These are phyloP conservation scores for Drosophila seguyi DNA, from an alignment of 1,140 invertebrate species.

Conservation along the genomic window DNA sequence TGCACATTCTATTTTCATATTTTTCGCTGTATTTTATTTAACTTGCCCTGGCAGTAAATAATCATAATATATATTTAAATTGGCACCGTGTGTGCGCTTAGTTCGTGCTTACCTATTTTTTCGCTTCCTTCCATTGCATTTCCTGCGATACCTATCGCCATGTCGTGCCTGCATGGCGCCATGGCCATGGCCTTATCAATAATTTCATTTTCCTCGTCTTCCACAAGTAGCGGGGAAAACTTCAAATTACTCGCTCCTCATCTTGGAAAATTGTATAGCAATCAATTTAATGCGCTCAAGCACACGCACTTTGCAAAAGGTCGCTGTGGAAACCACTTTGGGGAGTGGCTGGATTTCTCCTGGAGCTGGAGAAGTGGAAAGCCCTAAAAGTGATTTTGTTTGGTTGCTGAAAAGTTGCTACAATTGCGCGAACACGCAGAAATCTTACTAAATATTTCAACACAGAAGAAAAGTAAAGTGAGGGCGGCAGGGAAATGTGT, in stretches of 20 bases:
- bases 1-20: conserved; percentile 39
- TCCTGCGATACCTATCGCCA: conserved; percentile 68
- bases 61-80: conserved; percentile 82
- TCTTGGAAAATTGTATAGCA: conserved; percentile 70
- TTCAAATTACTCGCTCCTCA: conserved; percentile 50
- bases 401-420: conserved; percentile 64
- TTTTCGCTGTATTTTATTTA: conserved; percentile 42
- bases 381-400: conserved; percentile 53
- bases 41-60: conserved; percentile 63
- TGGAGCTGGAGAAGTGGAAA: conserved; percentile 11
- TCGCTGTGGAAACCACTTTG: conserved; percentile 55
- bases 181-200: conserved; percentile 43
- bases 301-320: conserved; percentile 70
- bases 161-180: conserved; percentile 56
- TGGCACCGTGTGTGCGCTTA: conserved; percentile 41
- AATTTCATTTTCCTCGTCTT: conserved; percentile 33
- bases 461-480: conserved; percentile 45
- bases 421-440: conserved; percentile 60
- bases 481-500: not conserved
- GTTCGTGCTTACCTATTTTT: conserved; percentile 25
- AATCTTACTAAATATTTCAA: conserved; percentile 80
- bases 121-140: conserved; percentile 42
- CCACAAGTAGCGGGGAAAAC: conserved; percentile 8
- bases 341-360: conserved; percentile 14
- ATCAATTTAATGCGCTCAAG: conserved; percentile 78